phyloP scores from a whole-genome alignment of 2,797 vertebrate genomes.

The Pseudopleuronectes americanus region DNA sequence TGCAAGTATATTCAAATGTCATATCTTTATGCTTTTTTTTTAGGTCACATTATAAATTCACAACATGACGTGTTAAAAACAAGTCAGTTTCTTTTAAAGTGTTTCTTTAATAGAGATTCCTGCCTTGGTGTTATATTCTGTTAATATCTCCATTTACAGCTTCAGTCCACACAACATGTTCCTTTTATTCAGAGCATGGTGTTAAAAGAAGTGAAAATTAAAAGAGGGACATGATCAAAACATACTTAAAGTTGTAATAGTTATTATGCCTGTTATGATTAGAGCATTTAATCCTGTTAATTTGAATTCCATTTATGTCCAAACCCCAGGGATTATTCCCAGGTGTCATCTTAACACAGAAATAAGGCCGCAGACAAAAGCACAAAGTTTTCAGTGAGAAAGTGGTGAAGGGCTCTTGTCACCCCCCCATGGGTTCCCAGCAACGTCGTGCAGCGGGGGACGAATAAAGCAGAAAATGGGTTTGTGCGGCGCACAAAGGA shows the following conservation, averaged over 20 bases:
- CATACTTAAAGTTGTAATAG: conserved; percentile 53
- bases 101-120: background rate
- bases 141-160: conserved; percentile 21
- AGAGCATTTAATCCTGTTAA: conserved; percentile 68
- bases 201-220: conserved; percentile 23
- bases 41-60: conserved; percentile 32
- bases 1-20: conserved; percentile 46
- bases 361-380: conserved; percentile 69
- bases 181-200: conserved; percentile 20
- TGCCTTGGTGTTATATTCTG: background rate
- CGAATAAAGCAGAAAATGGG: conserved; percentile 81
- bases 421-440: conserved; percentile 57
- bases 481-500: conserved; percentile 77
- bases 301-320: conserved; percentile 68
- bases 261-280: conserved; percentile 64
- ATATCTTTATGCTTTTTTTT: conserved; percentile 17
- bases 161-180: conserved; percentile 13
- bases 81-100: background rate
- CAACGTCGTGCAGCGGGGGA: conserved; percentile 71
- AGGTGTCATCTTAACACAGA: conserved; percentile 74
- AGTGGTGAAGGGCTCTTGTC: conserved; percentile 56
- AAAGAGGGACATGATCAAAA: conserved; percentile 57
- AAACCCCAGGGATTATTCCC: conserved; percentile 64
- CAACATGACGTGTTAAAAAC: background rate
- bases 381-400: conserved; percentile 60